Base-by-base conservation (phyloP, 1,140 invertebrate genomes). In the Ips nitidus region DNA sequence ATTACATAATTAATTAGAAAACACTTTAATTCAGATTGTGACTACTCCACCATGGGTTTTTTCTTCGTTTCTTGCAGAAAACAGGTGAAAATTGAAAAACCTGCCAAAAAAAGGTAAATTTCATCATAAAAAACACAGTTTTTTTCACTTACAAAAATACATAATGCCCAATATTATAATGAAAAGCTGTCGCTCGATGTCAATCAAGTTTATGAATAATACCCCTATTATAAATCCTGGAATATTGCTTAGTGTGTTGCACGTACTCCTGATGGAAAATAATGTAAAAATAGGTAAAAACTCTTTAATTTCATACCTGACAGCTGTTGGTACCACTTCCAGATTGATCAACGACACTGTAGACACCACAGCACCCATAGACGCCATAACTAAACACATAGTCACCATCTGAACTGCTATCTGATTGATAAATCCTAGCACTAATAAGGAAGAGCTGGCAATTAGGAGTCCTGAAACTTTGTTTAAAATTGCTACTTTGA, bases 1-100 rank as follows among this genome's bases (percentile, higher is more conserved):
- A 22, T 22, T 22, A 22, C 22, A 22, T 22, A 22, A 22, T 22
- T 22, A 22, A 22, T 22, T 22, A 22, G 22, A 22, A 22, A 22
- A 22, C 22, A 22, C 22, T 22, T 22, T 22, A 22, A 22, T 22
- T 22, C 22, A 22, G 22, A 22, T 22, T 22, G 22, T 22, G 22
- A 50, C 45, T 68, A 72, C 52, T 72, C 71, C 5, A 47, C 41
- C 63, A 72, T 66, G 4, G 71, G 71, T 8, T 57, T 52, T 47
- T 37, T 36, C 39, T 69, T 72, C 37, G 57, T 36, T 61, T 72
- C 71, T 37, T 56, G 61, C 7, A 72, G 39, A 42, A 66, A 66
- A 42, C 45, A 61, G 0, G 62, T 62, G 22, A 69, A 43, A 42
- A 61, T 37, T 2, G 62, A 55, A 2, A 56, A 5, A 57, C 41